Evolutionary conservation across 2,113 vertebrate genomes (phyloP).

Genomic region (Castor canadensis): DNA sequence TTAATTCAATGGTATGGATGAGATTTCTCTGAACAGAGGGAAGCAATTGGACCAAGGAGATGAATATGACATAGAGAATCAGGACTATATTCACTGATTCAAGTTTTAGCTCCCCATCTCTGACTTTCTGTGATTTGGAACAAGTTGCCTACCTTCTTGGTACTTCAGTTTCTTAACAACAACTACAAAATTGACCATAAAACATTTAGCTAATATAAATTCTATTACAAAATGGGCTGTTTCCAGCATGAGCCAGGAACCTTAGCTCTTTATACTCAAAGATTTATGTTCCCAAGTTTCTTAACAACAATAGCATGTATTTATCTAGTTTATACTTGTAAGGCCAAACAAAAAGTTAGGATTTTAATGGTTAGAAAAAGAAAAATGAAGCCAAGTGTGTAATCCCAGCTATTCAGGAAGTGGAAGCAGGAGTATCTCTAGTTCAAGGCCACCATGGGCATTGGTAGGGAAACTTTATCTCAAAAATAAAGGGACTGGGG

Average conservation of each 20-base stretch:
- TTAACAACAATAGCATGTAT: neutral
- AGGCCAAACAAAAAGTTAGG: slow-evolving; percentile 11
- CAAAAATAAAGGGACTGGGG: too few relatives aligned
- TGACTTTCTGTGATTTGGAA: neutral
- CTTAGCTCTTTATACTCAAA: neutral
- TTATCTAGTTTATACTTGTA: slow-evolving; percentile 19
- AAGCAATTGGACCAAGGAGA: neutral
- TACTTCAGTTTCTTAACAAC: slow-evolving; percentile 7
- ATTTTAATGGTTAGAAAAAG: slow-evolving; percentile 11
- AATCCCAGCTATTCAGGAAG: too few relatives aligned
- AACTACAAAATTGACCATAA: neutral
- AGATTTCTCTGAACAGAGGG: neutral
- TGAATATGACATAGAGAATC: neutral
- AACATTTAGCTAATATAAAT: slow-evolving; percentile 15
- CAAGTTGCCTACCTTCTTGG: neutral
- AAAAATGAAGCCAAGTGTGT: neutral
- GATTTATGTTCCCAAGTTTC: neutral
- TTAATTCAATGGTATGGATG: neutral
- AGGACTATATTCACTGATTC: neutral
- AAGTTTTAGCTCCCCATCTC: neutral
- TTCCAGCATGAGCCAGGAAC: neutral
- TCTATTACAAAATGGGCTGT: slow-evolving; percentile 15
- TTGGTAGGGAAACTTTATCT: too few relatives aligned
- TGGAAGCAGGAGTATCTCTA: too few relatives aligned
- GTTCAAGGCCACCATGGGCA: too few relatives aligned